Conservation (phyloP, 2,888 invertebrate species). For the Prosapia bicincta region DNA sequence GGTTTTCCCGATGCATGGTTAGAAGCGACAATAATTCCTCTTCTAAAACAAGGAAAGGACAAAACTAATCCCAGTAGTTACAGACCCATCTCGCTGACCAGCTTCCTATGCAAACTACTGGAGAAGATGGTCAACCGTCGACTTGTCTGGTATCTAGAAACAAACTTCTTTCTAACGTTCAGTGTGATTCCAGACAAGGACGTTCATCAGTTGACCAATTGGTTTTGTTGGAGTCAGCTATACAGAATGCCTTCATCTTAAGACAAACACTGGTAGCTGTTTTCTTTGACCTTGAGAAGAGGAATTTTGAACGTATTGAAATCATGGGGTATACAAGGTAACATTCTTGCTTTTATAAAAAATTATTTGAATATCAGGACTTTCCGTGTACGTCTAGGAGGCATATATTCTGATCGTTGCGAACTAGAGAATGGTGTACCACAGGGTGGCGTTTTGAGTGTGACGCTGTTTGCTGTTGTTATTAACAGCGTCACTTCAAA, state of each 20-base stretch:
- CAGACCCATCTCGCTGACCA: too few species aligned
- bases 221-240: neutral
- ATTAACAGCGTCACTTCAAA: neutral
- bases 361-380: neutral
- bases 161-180: neutral
- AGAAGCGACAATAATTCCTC: neutral
- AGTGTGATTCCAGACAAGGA: neutral
- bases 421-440: neutral
- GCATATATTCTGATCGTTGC: neutral
- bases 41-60: neutral
- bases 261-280: neutral
- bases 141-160: too few species aligned
- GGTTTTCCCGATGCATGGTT: neutral
- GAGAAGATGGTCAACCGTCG: too few species aligned
- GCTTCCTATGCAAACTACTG: too few species aligned
- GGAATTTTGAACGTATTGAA: neutral
- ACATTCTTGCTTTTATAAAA: neutral
- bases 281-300: constrained; percentile 3
- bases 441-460: neutral
- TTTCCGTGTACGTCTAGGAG: neutral
- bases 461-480: neutral
- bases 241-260: neutral
- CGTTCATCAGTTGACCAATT: neutral
- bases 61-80: too few species aligned
- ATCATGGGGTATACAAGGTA: neutral